Percentiles rank a stretch among this genome's conserved stretches.
These are phyloP conservation scores for Meandrusa payeni DNA, from an alignment of 2,888 invertebrate species.

Conservation along the genomic window DNA sequence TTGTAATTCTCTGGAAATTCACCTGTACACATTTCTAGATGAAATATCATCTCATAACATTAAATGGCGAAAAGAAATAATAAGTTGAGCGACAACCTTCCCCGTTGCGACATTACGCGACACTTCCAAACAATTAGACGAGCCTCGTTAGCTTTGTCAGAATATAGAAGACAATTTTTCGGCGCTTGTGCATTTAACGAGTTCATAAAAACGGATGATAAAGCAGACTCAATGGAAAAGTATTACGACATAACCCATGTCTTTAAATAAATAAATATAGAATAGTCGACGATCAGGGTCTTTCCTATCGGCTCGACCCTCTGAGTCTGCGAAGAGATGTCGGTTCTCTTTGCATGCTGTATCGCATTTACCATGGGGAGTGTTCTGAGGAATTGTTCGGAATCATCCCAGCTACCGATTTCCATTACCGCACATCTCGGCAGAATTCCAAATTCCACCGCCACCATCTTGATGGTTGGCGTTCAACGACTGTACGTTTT, in stretches of 20 bases:
- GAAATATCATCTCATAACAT: conserved; percentile 72
- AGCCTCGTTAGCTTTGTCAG: conserved; percentile 66
- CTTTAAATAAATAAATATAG: too few species aligned
- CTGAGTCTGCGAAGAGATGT: too few species aligned
- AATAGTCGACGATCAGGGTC: too few species aligned
- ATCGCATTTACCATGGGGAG: too few species aligned
- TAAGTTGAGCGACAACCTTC: conserved; percentile 44
- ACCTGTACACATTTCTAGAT: conserved; percentile 34
- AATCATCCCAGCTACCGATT: too few species aligned
- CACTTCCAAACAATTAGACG: conserved; percentile 77
- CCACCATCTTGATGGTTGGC: too few species aligned
- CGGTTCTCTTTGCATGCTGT: too few species aligned
- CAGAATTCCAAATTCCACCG: too few species aligned
- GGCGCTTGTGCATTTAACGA: conserved; percentile 53
- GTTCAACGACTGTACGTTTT: too few species aligned
- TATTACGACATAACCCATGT: conserved; percentile 17
- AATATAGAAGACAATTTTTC: conserved; percentile 46
- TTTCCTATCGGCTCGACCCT: too few species aligned
- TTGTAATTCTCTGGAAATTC: conserved; percentile 30
- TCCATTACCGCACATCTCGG: too few species aligned
- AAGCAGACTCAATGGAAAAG: conserved; percentile 21
- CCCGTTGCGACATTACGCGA: conserved; percentile 45
- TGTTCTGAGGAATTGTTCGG: too few species aligned
- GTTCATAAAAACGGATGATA: conserved; percentile 38
- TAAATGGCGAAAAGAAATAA: conserved; percentile 64